Evolutionary conservation across 2,797 vertebrate genomes (phyloP).

Genomic region (Enoplosus armatus): DNA sequence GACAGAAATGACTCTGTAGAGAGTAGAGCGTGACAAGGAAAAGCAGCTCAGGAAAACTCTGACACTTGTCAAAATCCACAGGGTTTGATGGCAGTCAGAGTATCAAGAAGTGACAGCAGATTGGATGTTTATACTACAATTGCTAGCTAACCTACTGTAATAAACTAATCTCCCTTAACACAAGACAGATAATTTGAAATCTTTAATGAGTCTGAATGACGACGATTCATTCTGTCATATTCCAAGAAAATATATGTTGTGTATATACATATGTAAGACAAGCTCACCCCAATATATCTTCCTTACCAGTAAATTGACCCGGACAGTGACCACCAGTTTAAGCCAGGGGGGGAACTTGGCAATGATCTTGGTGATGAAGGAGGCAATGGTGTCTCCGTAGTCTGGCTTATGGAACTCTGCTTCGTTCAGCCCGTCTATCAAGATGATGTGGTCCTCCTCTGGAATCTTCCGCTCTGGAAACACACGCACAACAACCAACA

Average conservation of each 20-base stretch:
- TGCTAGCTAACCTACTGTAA: neutral
- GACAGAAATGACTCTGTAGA: conserved; percentile 41
- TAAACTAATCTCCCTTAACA: neutral
- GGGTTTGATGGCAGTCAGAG: conserved; percentile 29
- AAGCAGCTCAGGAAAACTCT: conserved; percentile 26
- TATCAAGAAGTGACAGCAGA: conserved; percentile 11
- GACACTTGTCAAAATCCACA: conserved; percentile 40
- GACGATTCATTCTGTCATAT: neutral
- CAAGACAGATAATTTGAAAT: neutral
- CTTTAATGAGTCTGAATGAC: neutral
- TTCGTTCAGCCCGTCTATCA: conserved; percentile 97
- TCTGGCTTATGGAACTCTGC: conserved; percentile 99
- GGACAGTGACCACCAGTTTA: conserved; percentile 95
- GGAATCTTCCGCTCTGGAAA: conserved; percentile 93
- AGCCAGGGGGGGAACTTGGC: conserved; percentile 95
- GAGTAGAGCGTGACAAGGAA: conserved; percentile 31
- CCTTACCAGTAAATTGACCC: conserved; percentile 94
- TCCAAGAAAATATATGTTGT: neutral
- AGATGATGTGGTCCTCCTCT: conserved; percentile 95
- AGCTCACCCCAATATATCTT: neutral
- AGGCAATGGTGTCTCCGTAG: conserved; percentile 97
- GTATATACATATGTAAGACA: neutral
- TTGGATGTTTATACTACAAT: conserved; percentile 7
- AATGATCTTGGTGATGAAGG: conserved; percentile 95
- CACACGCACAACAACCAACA: conserved; percentile 31